Evolutionary conservation across 2,797 vertebrate species (phyloP), one percentile per base, ranked within the genome.

Genomic region (Sebastes baramenuke): DNA sequence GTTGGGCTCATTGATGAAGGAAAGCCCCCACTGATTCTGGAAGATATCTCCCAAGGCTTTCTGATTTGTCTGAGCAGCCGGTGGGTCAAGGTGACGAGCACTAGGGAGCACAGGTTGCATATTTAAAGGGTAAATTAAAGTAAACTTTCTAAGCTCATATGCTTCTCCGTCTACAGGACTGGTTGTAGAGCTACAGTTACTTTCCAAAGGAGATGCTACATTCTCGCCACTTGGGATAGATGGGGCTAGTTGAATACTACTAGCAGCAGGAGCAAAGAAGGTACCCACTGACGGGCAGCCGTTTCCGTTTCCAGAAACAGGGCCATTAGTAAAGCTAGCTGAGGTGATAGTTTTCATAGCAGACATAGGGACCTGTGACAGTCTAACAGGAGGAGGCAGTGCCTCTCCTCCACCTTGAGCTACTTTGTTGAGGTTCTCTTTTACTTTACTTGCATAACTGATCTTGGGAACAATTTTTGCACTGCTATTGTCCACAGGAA

Each of bases 401-500:
- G 93, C 80, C 92, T 98, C 97, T 73, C 95, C 95, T 5, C 95
- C 90, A 84, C 96, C 95, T 89, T 97, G 97, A 93, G 96, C 95
- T 89, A 97, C 95, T 97, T 99, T 99, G 95, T 99, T 99, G 96
- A 99, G 98, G 97, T 99, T 99, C 94, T 99, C 99, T 96, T 99
- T 99, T 93, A 99, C 99, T 97, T 99, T 99, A 94, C 99, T 99
- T 97, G 99, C 99, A 97, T 99, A 99, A 98, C 99, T 99, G 95
- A 99, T 99, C 97, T 99, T 99, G 94, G 99, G 98, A 96, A 99
- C 98, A 64, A 99, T 99, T 97, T 99, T 99, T 94, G 99, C 99
- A 90, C 99, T 99, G 96, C 99, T 99, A 91, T 99, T 99, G 95
- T 99, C 98, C 96, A 99, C 99, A 91, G 99, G 99, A 95, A 99